These are phyloP conservation scores for Tromatobia lineatoria DNA, from an alignment of 2,888 invertebrate genomes.

Conservation along the genomic window DNA sequence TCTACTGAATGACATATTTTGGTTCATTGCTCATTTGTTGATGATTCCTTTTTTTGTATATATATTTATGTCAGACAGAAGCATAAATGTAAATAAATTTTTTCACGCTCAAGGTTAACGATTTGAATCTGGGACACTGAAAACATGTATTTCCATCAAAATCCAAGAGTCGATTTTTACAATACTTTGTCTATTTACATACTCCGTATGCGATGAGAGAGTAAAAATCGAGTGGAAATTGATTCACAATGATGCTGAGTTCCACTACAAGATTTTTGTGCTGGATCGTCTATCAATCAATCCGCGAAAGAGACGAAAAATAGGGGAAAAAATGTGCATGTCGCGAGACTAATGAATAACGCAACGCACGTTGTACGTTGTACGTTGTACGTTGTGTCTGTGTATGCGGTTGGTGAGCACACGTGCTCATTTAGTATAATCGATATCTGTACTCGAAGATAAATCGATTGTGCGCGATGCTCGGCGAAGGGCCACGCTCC, in stretches of 20 bases:
- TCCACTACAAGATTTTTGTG: neutral
- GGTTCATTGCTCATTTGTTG: no score
- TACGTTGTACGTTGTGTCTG: neutral
- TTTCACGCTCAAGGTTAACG: no score
- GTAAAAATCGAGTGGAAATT: neutral
- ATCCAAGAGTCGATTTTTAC: no score
- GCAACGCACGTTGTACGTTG: constrained; percentile 7
- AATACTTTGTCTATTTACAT: no score
- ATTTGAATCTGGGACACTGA: no score
- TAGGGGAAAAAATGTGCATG: constrained; percentile 4
- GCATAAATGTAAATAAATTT: no score
- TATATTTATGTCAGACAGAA: no score
- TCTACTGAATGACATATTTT: no score
- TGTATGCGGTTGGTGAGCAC: neutral
- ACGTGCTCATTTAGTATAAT: constrained; percentile 52
- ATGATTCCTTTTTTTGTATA: no score
- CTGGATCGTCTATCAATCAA: neutral
- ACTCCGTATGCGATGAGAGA: no score
- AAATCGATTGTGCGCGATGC: constrained; percentile 44
- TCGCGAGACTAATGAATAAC: constrained; percentile 3
- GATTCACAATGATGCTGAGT: neutral
- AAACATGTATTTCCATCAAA: no score
- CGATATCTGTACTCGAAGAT: constrained; percentile 39
- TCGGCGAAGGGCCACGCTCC: constrained; percentile 20
- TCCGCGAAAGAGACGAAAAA: neutral